Evolutionary conservation across 2,113 vertebrate genomes (phyloP).

Genomic region (Tricholaema leucomelas): DNA sequence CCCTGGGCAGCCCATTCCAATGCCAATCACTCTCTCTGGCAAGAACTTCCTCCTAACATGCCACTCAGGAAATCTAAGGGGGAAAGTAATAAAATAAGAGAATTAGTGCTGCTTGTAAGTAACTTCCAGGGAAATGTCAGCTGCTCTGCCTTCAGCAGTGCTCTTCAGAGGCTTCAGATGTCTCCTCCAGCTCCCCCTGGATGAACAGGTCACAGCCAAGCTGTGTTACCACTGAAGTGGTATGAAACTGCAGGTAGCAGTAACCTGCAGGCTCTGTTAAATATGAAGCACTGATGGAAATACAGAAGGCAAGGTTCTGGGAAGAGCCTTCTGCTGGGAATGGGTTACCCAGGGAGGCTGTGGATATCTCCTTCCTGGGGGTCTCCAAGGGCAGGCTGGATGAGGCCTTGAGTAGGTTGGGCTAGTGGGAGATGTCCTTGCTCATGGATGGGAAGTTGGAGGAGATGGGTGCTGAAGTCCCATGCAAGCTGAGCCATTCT

Average conservation of each 20-base stretch:
- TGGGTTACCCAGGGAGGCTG: no score
- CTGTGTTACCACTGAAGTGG: not conserved
- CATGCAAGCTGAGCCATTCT: no score
- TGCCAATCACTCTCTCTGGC: no score
- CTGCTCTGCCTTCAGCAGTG: not conserved
- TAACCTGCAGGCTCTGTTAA: not conserved
- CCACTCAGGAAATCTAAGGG: not conserved
- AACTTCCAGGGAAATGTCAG: constrained; percentile 33
- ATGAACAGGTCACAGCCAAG: not conserved
- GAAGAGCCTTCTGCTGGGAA: not conserved
- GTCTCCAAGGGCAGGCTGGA: no score
- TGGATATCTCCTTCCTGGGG: no score
- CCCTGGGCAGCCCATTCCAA: no score
- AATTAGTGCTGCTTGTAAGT: constrained; percentile 20
- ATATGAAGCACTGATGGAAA: not conserved
- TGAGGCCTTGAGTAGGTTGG: no score
- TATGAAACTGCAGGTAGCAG: not conserved
- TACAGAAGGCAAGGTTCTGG: not conserved
- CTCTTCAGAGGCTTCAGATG: not conserved
- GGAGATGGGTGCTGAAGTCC: no score
- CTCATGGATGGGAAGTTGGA: no score
- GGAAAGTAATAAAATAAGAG: not conserved
- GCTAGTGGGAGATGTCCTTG: no score
- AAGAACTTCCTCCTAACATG: no score
- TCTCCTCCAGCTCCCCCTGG: not conserved